Percentiles rank a stretch among this genome's conserved stretches.
Conservation (phyloP, 35 echinoderm and acorn worm species). For the Lytechinus pictus region DNA sequence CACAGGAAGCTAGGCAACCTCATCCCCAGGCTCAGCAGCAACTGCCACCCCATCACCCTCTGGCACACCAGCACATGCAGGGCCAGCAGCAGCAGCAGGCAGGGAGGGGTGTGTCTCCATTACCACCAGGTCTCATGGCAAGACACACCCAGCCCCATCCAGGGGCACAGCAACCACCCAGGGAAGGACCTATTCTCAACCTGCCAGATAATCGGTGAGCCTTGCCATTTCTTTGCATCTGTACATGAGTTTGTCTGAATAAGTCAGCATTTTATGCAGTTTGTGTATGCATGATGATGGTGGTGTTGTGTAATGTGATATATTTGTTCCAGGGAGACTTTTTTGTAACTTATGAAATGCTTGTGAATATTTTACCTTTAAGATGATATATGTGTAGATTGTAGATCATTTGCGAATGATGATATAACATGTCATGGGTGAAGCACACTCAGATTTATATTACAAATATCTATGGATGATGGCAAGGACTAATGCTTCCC, state of each 20-base stretch:
- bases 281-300: background rate
- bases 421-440: too few relatives aligned
- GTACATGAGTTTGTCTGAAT: background rate
- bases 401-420: too few relatives aligned
- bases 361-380: too few relatives aligned
- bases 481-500: too few relatives aligned
- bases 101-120: constrained; percentile 11
- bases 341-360: too few relatives aligned
- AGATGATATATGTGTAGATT: too few relatives aligned
- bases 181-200: constrained; percentile 46
- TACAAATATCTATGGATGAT: too few relatives aligned
- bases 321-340: too few relatives aligned
- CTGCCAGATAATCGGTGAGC: constrained; percentile 21
- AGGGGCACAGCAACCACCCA: background rate
- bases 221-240: background rate
- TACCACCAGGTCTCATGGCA: constrained; percentile 18
- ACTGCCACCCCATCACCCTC: constrained; percentile 24
- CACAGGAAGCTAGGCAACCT: background rate
- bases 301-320: background rate
- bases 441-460: too few relatives aligned
- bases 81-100: constrained; percentile 17
- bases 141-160: background rate
- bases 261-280: background rate
- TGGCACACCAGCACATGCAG: constrained; percentile 6
- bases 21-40: constrained; percentile 43